Evolutionary conservation across 2,797 vertebrate species (phyloP), one percentile per base, ranked within the genome.

Genomic region (Pachyuromys duprasi): DNA sequence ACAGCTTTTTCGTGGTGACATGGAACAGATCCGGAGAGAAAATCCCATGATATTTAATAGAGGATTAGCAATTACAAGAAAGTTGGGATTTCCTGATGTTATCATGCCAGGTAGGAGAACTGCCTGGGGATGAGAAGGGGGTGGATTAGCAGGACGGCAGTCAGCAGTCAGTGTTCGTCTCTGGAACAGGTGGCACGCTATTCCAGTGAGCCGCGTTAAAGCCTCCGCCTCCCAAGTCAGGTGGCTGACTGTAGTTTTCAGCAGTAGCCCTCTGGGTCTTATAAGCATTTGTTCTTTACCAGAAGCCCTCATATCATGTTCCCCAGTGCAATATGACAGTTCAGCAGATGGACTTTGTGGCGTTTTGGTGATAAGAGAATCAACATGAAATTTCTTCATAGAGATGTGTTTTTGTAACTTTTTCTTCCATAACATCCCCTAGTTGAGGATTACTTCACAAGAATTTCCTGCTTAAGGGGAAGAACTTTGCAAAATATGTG

Each of bases 21-120:
- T 99, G 98, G 99, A 99, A 55, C 99, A 99, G 98, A 98, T 99
- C 91, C 99, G 99, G 79, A 98, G 99, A 80, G 99, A 99, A 95
- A 99, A 99, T 96, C 99, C 99, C 1, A 98, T 99, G 95, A 98
- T 99, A 65, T 99, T 99, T 98, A 99, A 98, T 98, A 98, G 99
- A 93, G 99, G 99, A 0, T 98, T 99, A 94, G 98, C 99, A 82
- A 97, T 99, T 96, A 99, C 99, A 14, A 99, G 99, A 95, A 99
- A 99, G 97, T 97, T 99, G 97, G 99, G 99, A 49, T 99, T 99
- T 95, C 99, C 99, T 36, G 99, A 99, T 95, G 99, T 99, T 94
- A 99, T 99, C 97, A 99, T 99, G 99, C 99, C 99, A 97, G 99
- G 99, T 99, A 98, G 95, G 45, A n/a, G 3, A 94, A 88, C 55